A percentile compares a stretch with the other conserved stretches of the same genome.
phyloP scores from a whole-genome alignment of 2,797 vertebrate species.

The Margarornis squamiger region DNA sequence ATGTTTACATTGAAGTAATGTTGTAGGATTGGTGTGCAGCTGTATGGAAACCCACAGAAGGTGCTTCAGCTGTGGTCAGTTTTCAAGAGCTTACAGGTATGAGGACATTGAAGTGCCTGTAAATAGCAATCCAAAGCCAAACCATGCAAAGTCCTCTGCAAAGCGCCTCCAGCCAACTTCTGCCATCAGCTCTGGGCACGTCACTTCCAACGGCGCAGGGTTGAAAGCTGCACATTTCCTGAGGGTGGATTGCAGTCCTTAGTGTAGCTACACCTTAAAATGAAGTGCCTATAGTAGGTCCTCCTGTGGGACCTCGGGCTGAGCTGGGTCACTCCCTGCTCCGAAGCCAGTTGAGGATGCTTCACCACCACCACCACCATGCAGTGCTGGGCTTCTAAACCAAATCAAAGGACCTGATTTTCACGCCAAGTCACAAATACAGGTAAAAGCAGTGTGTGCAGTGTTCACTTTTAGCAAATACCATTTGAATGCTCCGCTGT shows the following conservation, averaged over 20 bases:
- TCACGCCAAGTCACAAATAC: not conserved
- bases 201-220: fast-evolving
- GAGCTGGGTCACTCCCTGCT: not conserved
- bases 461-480: not conserved
- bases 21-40: not conserved
- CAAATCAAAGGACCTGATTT: not conserved
- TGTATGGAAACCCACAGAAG: not conserved
- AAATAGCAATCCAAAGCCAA: constrained; percentile 55
- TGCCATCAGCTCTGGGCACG: not conserved
- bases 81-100: not conserved
- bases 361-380: not conserved
- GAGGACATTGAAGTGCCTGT: constrained; percentile 60
- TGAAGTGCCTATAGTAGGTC: constrained; percentile 43
- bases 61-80: not conserved
- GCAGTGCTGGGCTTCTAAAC: not conserved
- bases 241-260: not conserved
- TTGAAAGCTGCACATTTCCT: not conserved
- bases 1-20: constrained; percentile 52
- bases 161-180: not conserved
- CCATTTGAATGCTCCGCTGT: not conserved
- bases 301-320: not conserved
- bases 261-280: not conserved
- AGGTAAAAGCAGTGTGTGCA: not conserved
- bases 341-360: not conserved
- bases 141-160: not conserved